These are phyloP conservation scores for Pollenia angustigena DNA, from an alignment of 2,888 invertebrate species.

Conservation along the genomic window DNA sequence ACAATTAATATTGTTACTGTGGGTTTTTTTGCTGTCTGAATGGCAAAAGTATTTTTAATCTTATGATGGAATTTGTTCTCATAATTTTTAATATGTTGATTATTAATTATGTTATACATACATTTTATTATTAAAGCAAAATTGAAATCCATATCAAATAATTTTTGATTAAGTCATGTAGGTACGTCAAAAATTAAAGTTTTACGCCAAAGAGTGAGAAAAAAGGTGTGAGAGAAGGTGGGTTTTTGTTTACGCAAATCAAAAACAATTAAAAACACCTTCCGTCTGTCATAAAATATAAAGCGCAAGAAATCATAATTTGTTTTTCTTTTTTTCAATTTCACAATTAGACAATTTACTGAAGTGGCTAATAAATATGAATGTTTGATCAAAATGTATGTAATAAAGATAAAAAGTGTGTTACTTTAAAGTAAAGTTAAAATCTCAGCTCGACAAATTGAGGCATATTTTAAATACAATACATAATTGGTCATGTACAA, in stretches of 20 bases:
- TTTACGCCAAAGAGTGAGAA: background rate
- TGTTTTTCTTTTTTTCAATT: background rate
- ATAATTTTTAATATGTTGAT: background rate
- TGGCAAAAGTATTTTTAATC: conserved; percentile 14
- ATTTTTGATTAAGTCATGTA: background rate
- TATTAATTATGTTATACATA: conserved; percentile 20
- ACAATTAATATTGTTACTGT: conserved; percentile 4
- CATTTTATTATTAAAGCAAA: background rate
- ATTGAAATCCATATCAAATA: background rate
- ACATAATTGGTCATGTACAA: too few species aligned
- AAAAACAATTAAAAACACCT: background rate
- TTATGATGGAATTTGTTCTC: background rate
- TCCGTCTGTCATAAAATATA: background rate
- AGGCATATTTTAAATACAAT: too few species aligned
- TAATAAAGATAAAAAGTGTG: background rate
- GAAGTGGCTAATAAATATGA: conserved; percentile 3
- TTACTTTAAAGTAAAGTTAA: background rate
- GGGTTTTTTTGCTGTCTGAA: conserved; percentile 18
- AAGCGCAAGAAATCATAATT: background rate
- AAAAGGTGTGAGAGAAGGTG: background rate
- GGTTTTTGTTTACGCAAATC: background rate
- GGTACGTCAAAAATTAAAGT: background rate
- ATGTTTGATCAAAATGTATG: background rate
- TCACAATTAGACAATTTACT: background rate
- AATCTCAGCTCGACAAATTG: too few species aligned